Percentiles rank a stretch among this genome's conserved stretches.
Conservation (phyloP, 2,113 vertebrate genomes). For the Corythoichthys haematopterus region DNA sequence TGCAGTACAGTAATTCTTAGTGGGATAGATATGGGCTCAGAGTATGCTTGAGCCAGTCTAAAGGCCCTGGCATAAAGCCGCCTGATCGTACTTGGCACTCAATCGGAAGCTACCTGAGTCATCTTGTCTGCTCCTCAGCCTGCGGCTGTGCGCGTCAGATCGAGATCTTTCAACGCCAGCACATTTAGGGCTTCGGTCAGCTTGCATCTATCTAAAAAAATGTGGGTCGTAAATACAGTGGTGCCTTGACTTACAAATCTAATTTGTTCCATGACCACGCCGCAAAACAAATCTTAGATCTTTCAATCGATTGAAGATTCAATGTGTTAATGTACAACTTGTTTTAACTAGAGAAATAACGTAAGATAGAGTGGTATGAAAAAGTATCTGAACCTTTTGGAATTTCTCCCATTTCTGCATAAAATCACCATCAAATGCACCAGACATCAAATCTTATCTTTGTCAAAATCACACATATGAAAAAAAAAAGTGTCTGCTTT, state of each 20-base stretch:
- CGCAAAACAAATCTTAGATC: not conserved
- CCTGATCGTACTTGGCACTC: conserved; percentile 59
- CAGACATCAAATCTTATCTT: too few species aligned
- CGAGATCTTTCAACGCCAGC: conserved; percentile 38
- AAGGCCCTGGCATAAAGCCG: conserved; percentile 34
- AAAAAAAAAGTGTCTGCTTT: too few species aligned
- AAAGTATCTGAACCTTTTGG: too few species aligned
- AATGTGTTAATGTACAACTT: too few species aligned
- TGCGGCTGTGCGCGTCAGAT: conserved; percentile 42
- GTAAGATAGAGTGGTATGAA: too few species aligned
- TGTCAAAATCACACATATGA: too few species aligned
- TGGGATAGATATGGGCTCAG: conserved; percentile 14
- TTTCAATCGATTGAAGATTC: not conserved
- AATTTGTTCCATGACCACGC: not conserved
- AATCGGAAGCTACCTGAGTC: conserved; percentile 66
- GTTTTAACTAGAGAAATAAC: too few species aligned
- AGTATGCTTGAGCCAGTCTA: conserved; percentile 48
- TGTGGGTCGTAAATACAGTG: conserved; percentile 8
- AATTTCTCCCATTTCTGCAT: too few species aligned
- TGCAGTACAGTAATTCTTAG: not conserved
- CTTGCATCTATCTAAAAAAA: conserved; percentile 33
- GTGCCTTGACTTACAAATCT: not conserved
- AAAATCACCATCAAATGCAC: too few species aligned
- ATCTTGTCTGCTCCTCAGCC: conserved; percentile 57
- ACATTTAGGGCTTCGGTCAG: conserved; percentile 15